A percentile compares a stretch with the other conserved stretches of the same genome.
Conservation (phyloP, 2,888 invertebrate species). For the Sinhomidia bicolor region DNA sequence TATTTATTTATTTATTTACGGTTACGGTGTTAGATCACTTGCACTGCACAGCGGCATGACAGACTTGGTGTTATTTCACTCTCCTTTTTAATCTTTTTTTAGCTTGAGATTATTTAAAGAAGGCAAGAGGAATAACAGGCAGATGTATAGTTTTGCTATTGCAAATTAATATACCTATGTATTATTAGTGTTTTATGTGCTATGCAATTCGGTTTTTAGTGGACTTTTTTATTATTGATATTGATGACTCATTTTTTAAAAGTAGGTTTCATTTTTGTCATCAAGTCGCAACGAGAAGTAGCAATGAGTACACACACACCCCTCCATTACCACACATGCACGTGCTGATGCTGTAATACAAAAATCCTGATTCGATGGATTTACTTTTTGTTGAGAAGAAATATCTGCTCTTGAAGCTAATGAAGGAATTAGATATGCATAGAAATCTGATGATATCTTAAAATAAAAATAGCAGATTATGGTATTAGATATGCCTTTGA, state of each 20-base stretch:
- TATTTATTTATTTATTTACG: not conserved
- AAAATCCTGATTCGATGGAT: not conserved
- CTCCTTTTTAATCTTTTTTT: not conserved
- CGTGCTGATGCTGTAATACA: conserved; percentile 23
- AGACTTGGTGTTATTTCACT: not conserved
- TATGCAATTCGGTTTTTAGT: not conserved
- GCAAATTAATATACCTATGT: too few relatives aligned
- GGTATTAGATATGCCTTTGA: not conserved
- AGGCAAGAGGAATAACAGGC: not conserved
- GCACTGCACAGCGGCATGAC: not conserved
- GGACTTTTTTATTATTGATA: not conserved
- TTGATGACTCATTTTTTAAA: conserved; percentile 6
- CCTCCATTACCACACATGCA: not conserved
- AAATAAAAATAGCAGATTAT: not conserved
- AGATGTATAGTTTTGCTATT: too few relatives aligned
- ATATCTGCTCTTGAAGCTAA: not conserved
- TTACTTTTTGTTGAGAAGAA: not conserved
- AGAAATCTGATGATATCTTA: not conserved
- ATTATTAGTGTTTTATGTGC: not conserved
- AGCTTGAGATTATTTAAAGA: not conserved
- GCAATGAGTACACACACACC: not conserved
- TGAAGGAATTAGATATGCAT: not conserved
- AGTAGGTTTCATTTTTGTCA: not conserved
- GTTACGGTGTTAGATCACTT: too few relatives aligned
- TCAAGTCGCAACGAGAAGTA: too few relatives aligned